Percentiles rank a stretch among this genome's conserved stretches.
Evolutionary conservation across 2,113 vertebrate species (phyloP).

Genomic region (Perognathus longimembris): DNA sequence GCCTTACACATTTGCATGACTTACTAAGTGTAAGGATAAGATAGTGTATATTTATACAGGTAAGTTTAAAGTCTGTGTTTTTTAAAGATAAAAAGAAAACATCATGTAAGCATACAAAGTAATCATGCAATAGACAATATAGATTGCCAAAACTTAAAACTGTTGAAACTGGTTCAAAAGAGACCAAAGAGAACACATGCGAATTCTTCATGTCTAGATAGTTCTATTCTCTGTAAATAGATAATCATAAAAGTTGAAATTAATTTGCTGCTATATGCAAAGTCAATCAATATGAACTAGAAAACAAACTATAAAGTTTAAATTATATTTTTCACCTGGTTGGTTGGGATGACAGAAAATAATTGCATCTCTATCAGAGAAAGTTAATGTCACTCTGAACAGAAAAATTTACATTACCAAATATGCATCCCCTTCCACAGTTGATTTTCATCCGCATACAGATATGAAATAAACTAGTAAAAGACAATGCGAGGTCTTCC

Average conservation of each 20-base stretch:
- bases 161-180: neutral
- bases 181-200: neutral
- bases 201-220: neutral
- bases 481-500: neutral
- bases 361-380: neutral
- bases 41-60: constrained; percentile 8
- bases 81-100: neutral
- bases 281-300: neutral
- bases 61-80: neutral
- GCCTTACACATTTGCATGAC: neutral
- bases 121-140: neutral
- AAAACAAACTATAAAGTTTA: neutral
- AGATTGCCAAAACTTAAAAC: neutral
- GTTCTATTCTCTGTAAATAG: neutral
- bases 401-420: neutral
- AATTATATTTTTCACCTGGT: neutral
- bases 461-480: neutral
- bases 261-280: neutral
- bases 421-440: neutral
- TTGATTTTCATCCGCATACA: neutral
- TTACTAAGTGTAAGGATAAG: neutral
- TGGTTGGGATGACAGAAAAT: neutral
- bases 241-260: neutral
- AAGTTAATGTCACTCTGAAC: neutral
- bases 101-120: neutral